Evolutionary conservation across 2,797 vertebrate genomes (phyloP), one percentile per base, ranked within the genome.

Genomic region (Enoplosus armatus): DNA sequence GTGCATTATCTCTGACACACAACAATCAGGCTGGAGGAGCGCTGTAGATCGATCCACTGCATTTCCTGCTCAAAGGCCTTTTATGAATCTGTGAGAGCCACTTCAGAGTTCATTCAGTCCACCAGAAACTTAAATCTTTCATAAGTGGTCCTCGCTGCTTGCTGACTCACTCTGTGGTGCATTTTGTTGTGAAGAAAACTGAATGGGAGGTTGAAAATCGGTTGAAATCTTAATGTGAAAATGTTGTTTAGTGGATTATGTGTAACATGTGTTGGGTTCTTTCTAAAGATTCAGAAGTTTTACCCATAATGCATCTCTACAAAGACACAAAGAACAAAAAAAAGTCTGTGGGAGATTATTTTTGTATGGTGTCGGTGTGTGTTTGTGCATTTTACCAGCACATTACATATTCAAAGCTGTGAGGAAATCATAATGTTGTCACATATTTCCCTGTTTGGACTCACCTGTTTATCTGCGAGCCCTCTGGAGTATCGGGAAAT

Each of bases 401-500:
- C 2, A 8, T 67, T 12, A 33, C 2, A 66, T 33, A 12, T 67
- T 55, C 22, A 69, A 29, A 39, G 8, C 24, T 51, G 1, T 26
- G 4, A 35, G 2, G 3, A 72, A 54, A 20, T 31, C 8, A 3
- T 6, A 3, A 2, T 1, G 12, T 8, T 16, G 41, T 20, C n/a
- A 22, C 24, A 16, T 2, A 14, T 41, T 15, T 55, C 3, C 41
- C 27, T 20, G 0, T 39, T 0, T 56, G 41, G 11, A 53, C 63
- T 80, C 51, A 88, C 95, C 89, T 90, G 90, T 78, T 84, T 92
- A 20, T 83, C 76, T 7, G 26, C 29, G 4, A 70, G 68, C 5
- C 77, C 74, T 5, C 76, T 82, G 0, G 95, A 94, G 59, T 92
- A 95, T 8, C 86, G 85, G 10, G 93, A 88, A 10, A 96, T 94